phyloP scores from a whole-genome alignment of 2,888 invertebrate species.

The Andrena fulva region DNA sequence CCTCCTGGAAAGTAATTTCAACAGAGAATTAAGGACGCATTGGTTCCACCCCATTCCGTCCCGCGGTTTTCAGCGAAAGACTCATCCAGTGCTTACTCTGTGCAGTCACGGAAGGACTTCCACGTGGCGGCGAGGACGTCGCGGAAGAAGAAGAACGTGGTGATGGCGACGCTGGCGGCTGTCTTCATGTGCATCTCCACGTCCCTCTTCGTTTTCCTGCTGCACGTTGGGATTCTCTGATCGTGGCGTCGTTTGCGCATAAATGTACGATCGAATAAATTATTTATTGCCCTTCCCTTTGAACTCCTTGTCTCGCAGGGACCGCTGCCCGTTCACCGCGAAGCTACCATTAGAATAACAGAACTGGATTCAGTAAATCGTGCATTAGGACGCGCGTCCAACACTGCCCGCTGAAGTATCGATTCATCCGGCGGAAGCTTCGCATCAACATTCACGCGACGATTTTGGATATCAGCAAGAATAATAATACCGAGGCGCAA shows the following conservation, averaged over 20 bases:
- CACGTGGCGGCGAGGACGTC: slow-evolving; percentile 53
- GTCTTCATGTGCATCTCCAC: slow-evolving; percentile 56
- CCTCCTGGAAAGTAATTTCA: too few species aligned
- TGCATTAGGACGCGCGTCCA: too few species aligned
- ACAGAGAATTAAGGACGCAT: too few species aligned
- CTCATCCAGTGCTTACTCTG: slow-evolving; percentile 12
- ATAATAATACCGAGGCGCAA: not conserved
- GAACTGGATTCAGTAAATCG: too few species aligned
- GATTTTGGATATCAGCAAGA: not conserved
- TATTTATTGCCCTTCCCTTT: slow-evolving; percentile 35
- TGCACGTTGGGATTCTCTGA: slow-evolving; percentile 62
- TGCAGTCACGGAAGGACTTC: slow-evolving; percentile 73
- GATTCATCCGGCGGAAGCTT: not conserved
- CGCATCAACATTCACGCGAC: slow-evolving; percentile 4
- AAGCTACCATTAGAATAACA: too few species aligned
- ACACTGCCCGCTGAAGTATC: not conserved
- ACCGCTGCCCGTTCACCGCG: not conserved
- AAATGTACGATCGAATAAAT: slow-evolving; percentile 45
- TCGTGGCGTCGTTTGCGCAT: too few species aligned
- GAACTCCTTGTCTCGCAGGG: not conserved
- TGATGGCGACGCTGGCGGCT: slow-evolving; percentile 36
- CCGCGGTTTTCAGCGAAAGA: too few species aligned
- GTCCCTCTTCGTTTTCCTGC: slow-evolving; percentile 56
- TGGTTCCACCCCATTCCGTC: too few species aligned
- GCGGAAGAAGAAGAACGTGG: slow-evolving; percentile 57